Evolutionary conservation across 2,888 invertebrate species (phyloP).

Genomic region (Lasioglossum villosulum): DNA sequence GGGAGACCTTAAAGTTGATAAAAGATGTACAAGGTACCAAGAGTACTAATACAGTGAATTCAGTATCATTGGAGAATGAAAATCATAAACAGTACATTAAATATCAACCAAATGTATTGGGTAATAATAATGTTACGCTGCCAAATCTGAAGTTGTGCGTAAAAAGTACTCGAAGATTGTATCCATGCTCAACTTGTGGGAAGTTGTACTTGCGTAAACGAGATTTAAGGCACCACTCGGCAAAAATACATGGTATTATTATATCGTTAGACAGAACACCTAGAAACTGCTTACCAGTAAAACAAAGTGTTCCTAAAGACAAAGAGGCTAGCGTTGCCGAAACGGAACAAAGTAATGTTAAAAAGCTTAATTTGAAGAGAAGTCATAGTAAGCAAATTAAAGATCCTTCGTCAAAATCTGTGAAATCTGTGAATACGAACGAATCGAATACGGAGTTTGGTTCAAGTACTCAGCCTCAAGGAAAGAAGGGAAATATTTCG

Average conservation of each 20-base stretch:
- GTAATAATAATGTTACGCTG: constrained; percentile 70
- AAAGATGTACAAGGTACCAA: constrained; percentile 68
- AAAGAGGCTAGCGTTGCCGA: background rate
- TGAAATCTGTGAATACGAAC: background rate
- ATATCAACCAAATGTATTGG: constrained; percentile 69
- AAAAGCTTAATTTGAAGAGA: constrained; percentile 17
- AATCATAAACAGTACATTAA: constrained; percentile 60
- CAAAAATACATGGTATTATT: constrained; percentile 73
- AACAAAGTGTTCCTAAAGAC: background rate
- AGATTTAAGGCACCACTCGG: constrained; percentile 71
- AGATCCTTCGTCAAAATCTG: background rate
- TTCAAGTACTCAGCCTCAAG: background rate
- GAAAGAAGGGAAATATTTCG: background rate
- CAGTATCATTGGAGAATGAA: background rate
- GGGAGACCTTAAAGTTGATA: constrained; percentile 81
- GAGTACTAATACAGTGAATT: background rate
- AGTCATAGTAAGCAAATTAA: constrained; percentile 8
- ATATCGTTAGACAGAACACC: constrained; percentile 53
- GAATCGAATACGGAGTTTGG: background rate
- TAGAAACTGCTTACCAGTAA: background rate
- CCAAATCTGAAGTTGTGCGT: constrained; percentile 78
- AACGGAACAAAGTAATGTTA: constrained; percentile 5
- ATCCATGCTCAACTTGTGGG: constrained; percentile 77
- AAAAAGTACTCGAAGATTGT: constrained; percentile 73
- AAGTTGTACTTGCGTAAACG: constrained; percentile 71